A percentile compares a stretch with the other conserved stretches of the same genome.
Evolutionary conservation across 2,888 invertebrate species (phyloP).

Genomic region (Athripsodes cinereus): DNA sequence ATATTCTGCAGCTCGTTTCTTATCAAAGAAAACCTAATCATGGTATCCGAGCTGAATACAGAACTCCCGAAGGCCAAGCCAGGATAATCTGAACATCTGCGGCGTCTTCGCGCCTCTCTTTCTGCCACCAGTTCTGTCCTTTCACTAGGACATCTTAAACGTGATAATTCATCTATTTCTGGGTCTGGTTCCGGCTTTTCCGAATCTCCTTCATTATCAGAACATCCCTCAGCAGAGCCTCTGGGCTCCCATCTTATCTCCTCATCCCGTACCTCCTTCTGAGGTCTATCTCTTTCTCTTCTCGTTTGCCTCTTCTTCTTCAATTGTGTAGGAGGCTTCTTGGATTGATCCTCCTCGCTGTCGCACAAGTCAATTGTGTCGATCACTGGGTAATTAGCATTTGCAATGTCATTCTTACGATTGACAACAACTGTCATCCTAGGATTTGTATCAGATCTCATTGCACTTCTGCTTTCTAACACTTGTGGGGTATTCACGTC

Average conservation of each 20-base stretch:
- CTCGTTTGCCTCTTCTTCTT: slow-evolving; percentile 16
- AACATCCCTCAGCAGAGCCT: slow-evolving; percentile 40
- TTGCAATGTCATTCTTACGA: slow-evolving; percentile 19
- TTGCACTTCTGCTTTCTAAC: slow-evolving; percentile 26
- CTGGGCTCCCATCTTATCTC: slow-evolving; percentile 21
- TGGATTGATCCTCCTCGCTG: slow-evolving; percentile 31
- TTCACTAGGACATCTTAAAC: slow-evolving; percentile 83
- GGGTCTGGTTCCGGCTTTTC: slow-evolving; percentile 65
- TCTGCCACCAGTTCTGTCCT: slow-evolving; percentile 84
- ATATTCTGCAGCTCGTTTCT: slow-evolving; percentile 97
- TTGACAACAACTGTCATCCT: slow-evolving; percentile 1
- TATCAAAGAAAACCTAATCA: slow-evolving; percentile 97
- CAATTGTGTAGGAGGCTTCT: slow-evolving; percentile 32
- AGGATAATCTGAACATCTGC: slow-evolving; percentile 87
- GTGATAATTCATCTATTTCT: slow-evolving; percentile 74
- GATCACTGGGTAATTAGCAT: slow-evolving; percentile 17
- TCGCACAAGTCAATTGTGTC: slow-evolving; percentile 20
- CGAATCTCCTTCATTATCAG: slow-evolving; percentile 43
- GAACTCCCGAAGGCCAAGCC: slow-evolving; percentile 87
- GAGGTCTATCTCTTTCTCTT: slow-evolving; percentile 14
- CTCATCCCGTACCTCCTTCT: slow-evolving; percentile 14
- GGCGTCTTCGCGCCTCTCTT: slow-evolving; percentile 68
- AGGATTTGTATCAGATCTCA: slow-evolving; percentile 33
- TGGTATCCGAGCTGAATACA: slow-evolving; percentile 91
- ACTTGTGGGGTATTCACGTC: slow-evolving; percentile 7